Conservation (phyloP, 30 jellyfish, hydroid and myxozoan genomes). For the Aurelia coerulea region DNA sequence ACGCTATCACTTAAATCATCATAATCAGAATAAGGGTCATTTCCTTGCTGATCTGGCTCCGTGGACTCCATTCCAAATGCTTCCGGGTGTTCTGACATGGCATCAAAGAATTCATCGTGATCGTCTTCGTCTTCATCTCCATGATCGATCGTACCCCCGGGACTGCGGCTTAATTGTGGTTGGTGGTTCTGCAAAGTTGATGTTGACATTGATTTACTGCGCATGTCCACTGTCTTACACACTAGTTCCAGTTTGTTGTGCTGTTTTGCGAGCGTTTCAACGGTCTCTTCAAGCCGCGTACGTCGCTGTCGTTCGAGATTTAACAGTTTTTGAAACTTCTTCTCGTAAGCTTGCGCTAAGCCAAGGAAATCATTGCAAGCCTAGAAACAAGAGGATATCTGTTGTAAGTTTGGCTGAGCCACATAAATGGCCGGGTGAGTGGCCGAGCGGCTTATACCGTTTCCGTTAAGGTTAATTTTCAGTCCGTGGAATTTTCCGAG, state of each 20-base stretch:
- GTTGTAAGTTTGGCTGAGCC: no score
- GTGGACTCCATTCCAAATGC: constrained; percentile 72
- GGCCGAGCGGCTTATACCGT: no score
- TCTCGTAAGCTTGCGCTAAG: constrained; percentile 97
- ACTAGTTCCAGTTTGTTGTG: constrained; percentile 95
- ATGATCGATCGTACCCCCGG: constrained; percentile 65
- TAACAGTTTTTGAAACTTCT: constrained; percentile 81
- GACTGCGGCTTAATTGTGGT: constrained; percentile 54
- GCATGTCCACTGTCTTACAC: constrained; percentile 81
- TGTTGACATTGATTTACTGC: constrained; percentile 43
- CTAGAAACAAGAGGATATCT: constrained; percentile 37
- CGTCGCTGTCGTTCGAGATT: constrained; percentile 80
- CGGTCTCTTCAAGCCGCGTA: constrained; percentile 96
- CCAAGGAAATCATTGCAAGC: constrained; percentile 95
- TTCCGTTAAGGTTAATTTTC: no score
- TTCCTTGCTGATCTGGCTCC: constrained; percentile 48
- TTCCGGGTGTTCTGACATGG: constrained; percentile 96
- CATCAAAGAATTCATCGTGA: constrained; percentile 94
- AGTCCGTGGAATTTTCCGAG: no score
- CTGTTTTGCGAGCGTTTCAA: constrained; percentile 97
- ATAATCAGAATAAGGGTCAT: constrained; percentile 64
- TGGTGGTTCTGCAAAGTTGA: constrained; percentile 5
- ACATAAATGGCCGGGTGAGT: no score
- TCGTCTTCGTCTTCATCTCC: constrained; percentile 94
- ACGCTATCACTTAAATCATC: constrained; percentile 66